phyloP scores from a whole-genome alignment of 2,797 vertebrate species.

The Mus spretus region DNA sequence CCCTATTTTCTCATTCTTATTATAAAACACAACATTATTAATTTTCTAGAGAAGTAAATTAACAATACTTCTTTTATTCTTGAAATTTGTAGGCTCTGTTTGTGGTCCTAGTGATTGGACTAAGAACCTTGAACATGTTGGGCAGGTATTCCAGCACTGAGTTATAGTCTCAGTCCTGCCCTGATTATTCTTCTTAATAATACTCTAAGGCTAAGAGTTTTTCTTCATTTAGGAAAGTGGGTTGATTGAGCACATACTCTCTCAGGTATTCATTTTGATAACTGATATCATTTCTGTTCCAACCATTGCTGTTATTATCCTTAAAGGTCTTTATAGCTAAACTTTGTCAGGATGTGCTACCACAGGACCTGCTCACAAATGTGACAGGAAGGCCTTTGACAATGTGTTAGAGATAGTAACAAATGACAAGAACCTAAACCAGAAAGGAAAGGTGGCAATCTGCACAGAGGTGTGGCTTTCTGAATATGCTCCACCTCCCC shows the following conservation, averaged over 20 bases:
- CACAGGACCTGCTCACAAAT: neutral
- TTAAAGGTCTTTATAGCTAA: neutral
- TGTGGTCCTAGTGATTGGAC: too few relatives aligned
- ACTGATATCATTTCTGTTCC: neutral
- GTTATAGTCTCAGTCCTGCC: too few relatives aligned
- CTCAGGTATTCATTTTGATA: neutral
- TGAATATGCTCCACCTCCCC: neutral
- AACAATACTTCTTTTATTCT: too few relatives aligned
- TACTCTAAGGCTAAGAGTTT: slow-evolving; percentile 44
- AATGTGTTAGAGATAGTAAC: neutral
- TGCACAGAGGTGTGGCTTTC: neutral
- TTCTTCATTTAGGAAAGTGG: slow-evolving; percentile 31
- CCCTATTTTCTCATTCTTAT: neutral
- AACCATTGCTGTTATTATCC: neutral
- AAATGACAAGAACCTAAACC: neutral
- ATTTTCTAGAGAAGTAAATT: too few relatives aligned
- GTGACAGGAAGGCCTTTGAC: neutral
- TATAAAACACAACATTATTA: neutral
- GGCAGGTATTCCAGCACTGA: too few relatives aligned
- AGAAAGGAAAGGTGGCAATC: slow-evolving; percentile 13
- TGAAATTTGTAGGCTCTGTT: too few relatives aligned
- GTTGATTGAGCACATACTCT: neutral
- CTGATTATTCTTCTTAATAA: neutral
- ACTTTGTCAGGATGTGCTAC: neutral
- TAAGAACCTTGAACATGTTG: too few relatives aligned